These are phyloP conservation scores for Unio delphinus DNA, from an alignment of 2,888 invertebrate genomes.

Conservation along the genomic window DNA sequence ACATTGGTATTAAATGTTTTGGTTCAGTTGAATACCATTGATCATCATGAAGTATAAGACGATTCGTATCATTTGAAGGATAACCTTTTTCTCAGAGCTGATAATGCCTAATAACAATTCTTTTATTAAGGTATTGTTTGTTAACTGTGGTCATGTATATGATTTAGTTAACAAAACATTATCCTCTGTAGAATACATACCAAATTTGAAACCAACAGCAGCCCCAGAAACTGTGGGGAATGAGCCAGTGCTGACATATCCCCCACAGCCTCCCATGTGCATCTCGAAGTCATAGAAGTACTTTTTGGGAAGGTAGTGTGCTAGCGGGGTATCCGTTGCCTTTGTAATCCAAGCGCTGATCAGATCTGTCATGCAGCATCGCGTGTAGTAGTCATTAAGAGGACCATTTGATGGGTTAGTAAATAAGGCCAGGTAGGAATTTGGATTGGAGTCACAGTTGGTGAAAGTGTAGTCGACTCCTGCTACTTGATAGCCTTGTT, in stretches of 20 bases:
- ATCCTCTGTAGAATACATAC: not conserved
- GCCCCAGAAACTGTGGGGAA: not conserved
- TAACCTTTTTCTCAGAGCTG: no score
- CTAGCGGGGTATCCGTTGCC: not conserved
- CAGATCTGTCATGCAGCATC: not conserved
- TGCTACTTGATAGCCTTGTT: constrained; percentile 4
- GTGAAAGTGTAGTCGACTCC: constrained; percentile 3
- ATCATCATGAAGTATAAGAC: no score
- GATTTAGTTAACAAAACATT: no score
- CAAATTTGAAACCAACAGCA: constrained; percentile 5
- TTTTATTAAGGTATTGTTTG: no score
- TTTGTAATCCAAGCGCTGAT: constrained; percentile 1
- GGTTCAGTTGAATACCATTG: no score
- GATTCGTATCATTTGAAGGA: no score
- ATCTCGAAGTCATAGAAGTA: constrained; percentile 10
- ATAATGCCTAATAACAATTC: no score
- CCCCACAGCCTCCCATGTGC: constrained; percentile 4
- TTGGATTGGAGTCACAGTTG: constrained; percentile 6
- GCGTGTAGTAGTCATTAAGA: not conserved
- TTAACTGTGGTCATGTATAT: no score
- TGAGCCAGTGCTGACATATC: not conserved
- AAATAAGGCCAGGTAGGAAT: constrained; percentile 3
- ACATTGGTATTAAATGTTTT: no score
- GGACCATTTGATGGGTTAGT: not conserved
- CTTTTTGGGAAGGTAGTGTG: not conserved